Base-by-base conservation (phyloP, 2,888 invertebrate species). In the Watsonalla cultraria region DNA sequence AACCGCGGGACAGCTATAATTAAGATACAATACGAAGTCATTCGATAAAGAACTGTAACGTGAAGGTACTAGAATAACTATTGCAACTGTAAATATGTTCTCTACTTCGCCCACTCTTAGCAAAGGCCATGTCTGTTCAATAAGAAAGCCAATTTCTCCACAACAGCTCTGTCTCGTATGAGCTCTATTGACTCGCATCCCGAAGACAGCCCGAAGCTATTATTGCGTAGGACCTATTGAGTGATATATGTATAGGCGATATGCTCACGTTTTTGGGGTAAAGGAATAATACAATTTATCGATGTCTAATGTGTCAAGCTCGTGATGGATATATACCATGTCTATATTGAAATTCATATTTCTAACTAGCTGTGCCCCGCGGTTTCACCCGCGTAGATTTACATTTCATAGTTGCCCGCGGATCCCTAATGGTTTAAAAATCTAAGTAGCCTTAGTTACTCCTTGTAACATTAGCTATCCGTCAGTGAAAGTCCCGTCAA, bases 101-200 rank as follows among this genome's bases (percentile, higher is more conserved):
- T 11, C 42, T 11, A 42, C 11, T 42, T 42, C 11, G 42, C 11
- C 11, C 11, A 42, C 42, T 11, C 42, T 37, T 42, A 8, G 42
- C 11, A 14, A 55, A 46, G 54, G 67, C 68, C 68, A 66, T 71
- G 80, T 80, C 84, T 82, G 82, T 84, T 84, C 84, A 83, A 85
- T 84, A 82, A 82, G 68, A 80, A 72, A 86, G 83, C 84, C 86
- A 87, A 86, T 88, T 84, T 82, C 82, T 85, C 85, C 81, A 80
- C 80, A 82, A 84, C 78, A 82, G 42, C 42, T 11, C 42, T 42
- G 11, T 8, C 11, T 42, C 42, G 42, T 80, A 77, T 79, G 72
- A 80, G 78, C 70, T 76, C 69, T 82, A 76, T 80, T 75, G 77
- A 78, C 71, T 78, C 73, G 72, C 63, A 71, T 76, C 76, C 69